These are phyloP conservation scores for Drosophila mimica DNA, from an alignment of 2,888 invertebrate genomes.

Conservation along the genomic window DNA sequence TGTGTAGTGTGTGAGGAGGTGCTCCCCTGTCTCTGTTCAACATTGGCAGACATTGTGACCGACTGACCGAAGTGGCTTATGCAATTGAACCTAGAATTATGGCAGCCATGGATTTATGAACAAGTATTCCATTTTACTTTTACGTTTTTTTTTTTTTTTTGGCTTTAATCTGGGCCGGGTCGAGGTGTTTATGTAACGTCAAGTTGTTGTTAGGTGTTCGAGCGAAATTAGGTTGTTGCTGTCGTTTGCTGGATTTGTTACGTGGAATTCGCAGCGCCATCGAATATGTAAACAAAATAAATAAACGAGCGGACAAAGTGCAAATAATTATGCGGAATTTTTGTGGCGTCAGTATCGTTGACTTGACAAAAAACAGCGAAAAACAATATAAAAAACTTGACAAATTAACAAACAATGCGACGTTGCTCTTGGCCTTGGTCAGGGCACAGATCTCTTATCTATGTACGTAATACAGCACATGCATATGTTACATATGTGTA, in stretches of 20 bases:
- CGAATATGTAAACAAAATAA: slow-evolving; percentile 48
- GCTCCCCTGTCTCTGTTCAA: slow-evolving; percentile 1
- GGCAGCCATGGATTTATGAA: slow-evolving; percentile 32
- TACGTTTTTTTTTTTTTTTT: slow-evolving; percentile 2
- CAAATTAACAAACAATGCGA: slow-evolving; percentile 14
- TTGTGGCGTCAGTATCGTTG: slow-evolving; percentile 42
- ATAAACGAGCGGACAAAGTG: slow-evolving; percentile 41
- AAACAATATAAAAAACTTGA: neutral
- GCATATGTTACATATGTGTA: neutral
- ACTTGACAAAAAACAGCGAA: slow-evolving; percentile 31
- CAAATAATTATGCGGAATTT: slow-evolving; percentile 59
- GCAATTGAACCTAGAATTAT: slow-evolving; percentile 60
- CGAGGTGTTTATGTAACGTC: slow-evolving; percentile 43
- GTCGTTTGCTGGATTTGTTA: slow-evolving; percentile 41
- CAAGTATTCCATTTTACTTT: neutral
- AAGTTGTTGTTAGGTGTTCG: slow-evolving; percentile 24
- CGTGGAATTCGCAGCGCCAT: slow-evolving; percentile 59
- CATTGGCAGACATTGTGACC: slow-evolving; percentile 47
- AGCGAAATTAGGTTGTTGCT: slow-evolving; percentile 22
- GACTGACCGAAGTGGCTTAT: slow-evolving; percentile 56
- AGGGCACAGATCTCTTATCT: slow-evolving; percentile 40
- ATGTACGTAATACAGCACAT: neutral
- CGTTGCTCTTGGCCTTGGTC: slow-evolving; percentile 42
- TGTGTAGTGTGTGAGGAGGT: neutral
- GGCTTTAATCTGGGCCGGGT: slow-evolving; percentile 22